phyloP scores from a whole-genome alignment of 1,140 invertebrate species.

The Calliopsis andreniformis region DNA sequence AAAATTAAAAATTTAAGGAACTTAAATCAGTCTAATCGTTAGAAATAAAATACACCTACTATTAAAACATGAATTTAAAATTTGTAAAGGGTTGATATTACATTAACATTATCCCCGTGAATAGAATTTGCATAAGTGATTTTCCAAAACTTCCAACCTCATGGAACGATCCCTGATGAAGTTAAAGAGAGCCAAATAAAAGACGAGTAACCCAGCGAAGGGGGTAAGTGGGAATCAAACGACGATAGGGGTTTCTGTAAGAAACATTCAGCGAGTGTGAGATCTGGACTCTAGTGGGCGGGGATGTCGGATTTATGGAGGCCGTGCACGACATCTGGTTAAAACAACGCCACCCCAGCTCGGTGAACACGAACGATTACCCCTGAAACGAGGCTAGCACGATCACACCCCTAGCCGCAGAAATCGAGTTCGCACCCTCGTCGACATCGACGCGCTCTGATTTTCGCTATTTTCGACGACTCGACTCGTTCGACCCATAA shows the following conservation, averaged over 20 bases:
- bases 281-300: conserved; percentile 69
- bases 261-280: conserved; percentile 73
- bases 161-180: conserved; percentile 1
- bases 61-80: no score
- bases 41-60: no score
- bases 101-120: conserved; percentile 24
- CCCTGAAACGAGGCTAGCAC: conserved; percentile 33
- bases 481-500: no score
- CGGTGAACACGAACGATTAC: conserved; percentile 61
- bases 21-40: no score
- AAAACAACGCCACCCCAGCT: conserved; percentile 64
- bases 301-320: conserved; percentile 77
- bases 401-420: no score
- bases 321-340: conserved; percentile 73
- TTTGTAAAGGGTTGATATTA: not conserved
- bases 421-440: not conserved
- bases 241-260: conserved; percentile 72
- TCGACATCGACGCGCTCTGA: no score
- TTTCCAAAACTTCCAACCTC: conserved; percentile 54
- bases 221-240: conserved; percentile 31
- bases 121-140: conserved; percentile 57
- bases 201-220: no score
- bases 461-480: no score
- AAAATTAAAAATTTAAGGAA: no score
- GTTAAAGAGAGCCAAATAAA: no score